Base-by-base conservation (phyloP, 2,113 vertebrate species). In the Melanotaenia duboulayi region DNA sequence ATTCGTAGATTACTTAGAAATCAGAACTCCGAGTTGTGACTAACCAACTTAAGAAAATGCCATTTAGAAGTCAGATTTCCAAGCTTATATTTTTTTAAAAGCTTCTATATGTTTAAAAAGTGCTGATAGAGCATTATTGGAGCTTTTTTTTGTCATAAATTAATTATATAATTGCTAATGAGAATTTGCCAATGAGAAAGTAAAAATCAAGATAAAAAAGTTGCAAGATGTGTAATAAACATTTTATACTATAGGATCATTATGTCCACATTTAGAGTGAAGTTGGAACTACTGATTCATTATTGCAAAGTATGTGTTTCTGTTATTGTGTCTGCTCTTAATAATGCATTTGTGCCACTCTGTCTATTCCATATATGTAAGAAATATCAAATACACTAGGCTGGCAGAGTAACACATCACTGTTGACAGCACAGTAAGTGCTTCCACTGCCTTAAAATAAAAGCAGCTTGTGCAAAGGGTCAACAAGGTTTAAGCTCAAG, bases 381-480 rank as follows among this genome's bases (percentile, higher is more conserved):
- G 44, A 58, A n/a, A 7, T 19, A 25, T 25, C 40, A 40, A 74
- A 51, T 44, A 42, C 65, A 49, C 75, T 9, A 39, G 23, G 62
- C 69, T 67, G 52, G 54, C 68, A 68, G 11, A 50, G 65, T 58
- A 77, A 65, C 57, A 50, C 48, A 37, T 50, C 39, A 9, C 20
- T 80, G 61, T 59, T 83, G 56, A 74, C 51, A 73, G 46, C 40
- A 51, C 51, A 66, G 19, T 65, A 68, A 67, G 39, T 59, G 65
- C n/a, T 50, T 72, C 55, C 51, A 24, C 24, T 22, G 25, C 46
- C 13, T 19, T 67, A 60, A 81, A 87, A 73, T 57, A 44, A 76
- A 79, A 79, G 54, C 44, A 71, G 35, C 54, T 61, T 67, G 48
- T 65, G 44, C 37, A 48, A 78, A 80, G 73, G 80, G 62, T 81